Percentiles rank a stretch among this genome's conserved stretches.
These are phyloP conservation scores for Eupithecia inturbata DNA, from an alignment of 2,888 invertebrate species.

Conservation along the genomic window DNA sequence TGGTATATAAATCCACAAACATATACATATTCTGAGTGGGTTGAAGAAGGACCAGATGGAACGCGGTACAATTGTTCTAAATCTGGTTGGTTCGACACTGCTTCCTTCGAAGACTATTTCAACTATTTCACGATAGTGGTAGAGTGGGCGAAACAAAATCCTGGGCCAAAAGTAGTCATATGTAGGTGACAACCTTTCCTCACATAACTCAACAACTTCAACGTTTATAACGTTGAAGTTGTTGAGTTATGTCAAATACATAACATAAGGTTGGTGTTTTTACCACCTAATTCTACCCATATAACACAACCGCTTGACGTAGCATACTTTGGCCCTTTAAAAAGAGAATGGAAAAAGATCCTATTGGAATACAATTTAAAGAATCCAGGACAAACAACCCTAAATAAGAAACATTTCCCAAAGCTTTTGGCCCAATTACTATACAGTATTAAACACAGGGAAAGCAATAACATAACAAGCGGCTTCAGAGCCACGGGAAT, in stretches of 20 bases:
- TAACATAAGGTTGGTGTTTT: slow-evolving; percentile 7
- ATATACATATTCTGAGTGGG: too few relatives aligned
- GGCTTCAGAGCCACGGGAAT: slow-evolving; percentile 42
- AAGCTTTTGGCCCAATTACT: slow-evolving; percentile 1
- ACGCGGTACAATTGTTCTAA: too few relatives aligned
- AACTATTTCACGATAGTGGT: too few relatives aligned
- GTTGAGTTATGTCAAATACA: slow-evolving; percentile 2
- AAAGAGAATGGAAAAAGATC: slow-evolving; percentile 2
- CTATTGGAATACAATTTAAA: neutral
- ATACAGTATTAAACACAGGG: neutral
- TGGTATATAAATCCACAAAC: too few relatives aligned
- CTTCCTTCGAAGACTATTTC: too few relatives aligned
- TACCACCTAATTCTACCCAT: neutral
- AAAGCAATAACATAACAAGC: slow-evolving; percentile 35
- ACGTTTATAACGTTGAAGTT: neutral
- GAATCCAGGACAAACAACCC: neutral
- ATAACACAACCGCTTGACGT: neutral
- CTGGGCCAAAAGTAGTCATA: slow-evolving; percentile 1
- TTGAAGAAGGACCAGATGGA: too few relatives aligned
- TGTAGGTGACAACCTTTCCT: neutral
- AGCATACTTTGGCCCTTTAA: slow-evolving; percentile 4
- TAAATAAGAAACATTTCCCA: neutral
- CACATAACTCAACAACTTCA: too few relatives aligned
- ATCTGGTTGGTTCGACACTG: too few relatives aligned
- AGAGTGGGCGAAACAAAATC: too few relatives aligned